Base-by-base conservation (phyloP, 2,113 vertebrate genomes). In the Zingel zingel region DNA sequence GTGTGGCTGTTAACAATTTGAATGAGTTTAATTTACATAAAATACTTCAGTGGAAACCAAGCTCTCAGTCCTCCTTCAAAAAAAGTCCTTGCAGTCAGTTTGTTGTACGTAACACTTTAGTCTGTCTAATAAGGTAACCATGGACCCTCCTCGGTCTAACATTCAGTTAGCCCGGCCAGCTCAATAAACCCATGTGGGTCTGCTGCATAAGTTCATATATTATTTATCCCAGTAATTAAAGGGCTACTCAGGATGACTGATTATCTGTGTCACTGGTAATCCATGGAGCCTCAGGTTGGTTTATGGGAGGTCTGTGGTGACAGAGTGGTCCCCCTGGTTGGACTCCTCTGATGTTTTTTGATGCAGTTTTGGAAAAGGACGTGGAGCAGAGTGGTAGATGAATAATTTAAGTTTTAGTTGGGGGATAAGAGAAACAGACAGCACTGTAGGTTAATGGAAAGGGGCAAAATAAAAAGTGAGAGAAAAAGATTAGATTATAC, bases 141-240 rank as follows among this genome's bases (percentile, higher is more conserved):
- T 21, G 39, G 65, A 58, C 61, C 25, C 25, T 77, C 33, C 25
- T 56, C 66, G 23, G 69, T 76, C 45, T 74, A 80, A 78, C 48
- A 68, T 79, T 89, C 69, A 75, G 77, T 86, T 67, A 69, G 61
- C 25, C 53, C 6, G 53, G 64, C 64, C 54, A 36, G 65, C 64
- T 83, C 87, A 85, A 84, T 77, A 87, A 80, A 70, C 67, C 79
- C 76, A 86, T 4, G 16, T 78, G 65, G 77, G 63, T 71, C 76
- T 86, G 68, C 84, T 78, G 54, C 59, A 64, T 83, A 82, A 54
- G 21, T 73, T 84, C 73, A 90, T 90, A 48, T 86, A 91, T 90
- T 93, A 91, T 93, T 88, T 80, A 91, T 86, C 33, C 8, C 33
- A 33, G 68, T 91, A 93, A 90, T 93, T 93, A 91, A 93, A 94